Evolutionary conservation across 1,140 invertebrate genomes (phyloP), one percentile per base, ranked within the genome.

Genomic region (Microplitis mediator): DNA sequence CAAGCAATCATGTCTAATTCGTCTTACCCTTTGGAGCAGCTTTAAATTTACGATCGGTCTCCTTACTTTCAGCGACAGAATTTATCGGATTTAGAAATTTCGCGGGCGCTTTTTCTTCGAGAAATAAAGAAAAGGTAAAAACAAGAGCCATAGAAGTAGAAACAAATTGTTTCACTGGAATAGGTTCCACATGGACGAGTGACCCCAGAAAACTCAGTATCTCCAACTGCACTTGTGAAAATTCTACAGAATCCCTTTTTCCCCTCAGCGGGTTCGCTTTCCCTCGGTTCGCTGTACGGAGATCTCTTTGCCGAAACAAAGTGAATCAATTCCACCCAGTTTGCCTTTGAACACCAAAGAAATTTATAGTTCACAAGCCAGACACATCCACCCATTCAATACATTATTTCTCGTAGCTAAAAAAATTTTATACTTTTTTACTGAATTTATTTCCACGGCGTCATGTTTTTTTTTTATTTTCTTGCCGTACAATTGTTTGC

Each of bases 241-340:
- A 54, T 13, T 14, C 52, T 13, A 56, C n/a, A 14, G n/a, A 3
- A 16, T 4, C 16, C n/a, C 16, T 56, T 14, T 16, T 56, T 56
- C 16, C 6, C 6, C 14, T 13, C 14, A 16, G n/a, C 16, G 4
- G 6, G 16, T 3, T 16, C 6, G 6, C 3, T 56, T 56, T 56
- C 52, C 16, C 13, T 45, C 39, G 39, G 39, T 6, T 45, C 39
- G 39, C 11, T n/a, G 52, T 54, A 54, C 52, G 4, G 52, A 11
- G 16, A 11, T 31, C 16, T 60, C 56, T 32, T 60, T 32, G 56
- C 23, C 56, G 56, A 54, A 60, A 60, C 56, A 60, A 60, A 60
- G 56, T 60, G 56, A 31, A 60, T 60, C 56, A 60, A 60, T 60
- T 60, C 56, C 56, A 60, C 56, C 11, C 56, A 31, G 56, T 60